Evolutionary conservation across 2,888 invertebrate species (phyloP), one percentile per base, ranked within the genome.

Genomic region (Mythimna albipuncta): DNA sequence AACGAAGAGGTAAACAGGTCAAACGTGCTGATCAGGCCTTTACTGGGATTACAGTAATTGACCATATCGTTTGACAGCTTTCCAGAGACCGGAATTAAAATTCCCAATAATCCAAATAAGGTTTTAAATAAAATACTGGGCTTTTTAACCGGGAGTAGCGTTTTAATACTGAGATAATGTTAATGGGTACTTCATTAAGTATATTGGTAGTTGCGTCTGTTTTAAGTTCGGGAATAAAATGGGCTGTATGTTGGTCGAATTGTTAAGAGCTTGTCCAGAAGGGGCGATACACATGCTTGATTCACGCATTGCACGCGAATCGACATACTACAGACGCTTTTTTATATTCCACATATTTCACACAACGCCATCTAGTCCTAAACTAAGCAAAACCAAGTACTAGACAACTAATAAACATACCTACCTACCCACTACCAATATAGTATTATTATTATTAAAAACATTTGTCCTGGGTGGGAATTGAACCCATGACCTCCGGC

Each of bases 11-110:
- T 79, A 85, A 81, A 81, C 70, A 83, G 78, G 74, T 72, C 81
- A 72, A 69, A 69, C 86, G 83, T 85, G 84, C 74, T 63, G 52
- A 35, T 65, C 66, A 19, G 74, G 70, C 64, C 67, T 85, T 79
- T 72, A 83, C 74, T 74, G 68, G 79, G 65, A 86, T 87, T 87
- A 88, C 80, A 76, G 79, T 88, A 84, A 88, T 88, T 83, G 84
- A 79, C 82, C 83, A 83, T 89, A 84, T 77, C 76, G 80, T 83
- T 85, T 82, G 77, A 84, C 81, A 83, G 82, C 83, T 66, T 44
- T 32, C 68, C 64, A 59, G 69, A 66, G 75, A 64, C 38, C 64
- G 26, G 68, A 79, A 81, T 85, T 77, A 76, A 78, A 72, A 72
- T 72, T 64, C 77, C 55, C 69, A 76, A 70, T 75, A 72, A 82